Evolutionary conservation across 2,113 vertebrate species (phyloP).

Genomic region (Oostethus manadensis): DNA sequence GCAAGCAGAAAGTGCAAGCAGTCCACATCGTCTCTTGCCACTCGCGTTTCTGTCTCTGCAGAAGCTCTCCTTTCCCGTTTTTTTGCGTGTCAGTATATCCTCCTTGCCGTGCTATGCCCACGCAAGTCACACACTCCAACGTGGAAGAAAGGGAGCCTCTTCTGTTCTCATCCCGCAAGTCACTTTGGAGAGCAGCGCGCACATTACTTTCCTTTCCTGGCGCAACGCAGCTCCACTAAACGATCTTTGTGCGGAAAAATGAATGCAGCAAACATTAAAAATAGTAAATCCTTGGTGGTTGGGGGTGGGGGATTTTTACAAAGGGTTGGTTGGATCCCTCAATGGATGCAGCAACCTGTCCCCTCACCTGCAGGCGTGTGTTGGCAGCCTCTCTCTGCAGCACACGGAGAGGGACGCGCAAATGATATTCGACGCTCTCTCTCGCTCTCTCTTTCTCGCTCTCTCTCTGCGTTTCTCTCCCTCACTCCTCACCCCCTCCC

Average conservation of each 20-base stretch:
- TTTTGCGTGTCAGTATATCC: constrained; percentile 4
- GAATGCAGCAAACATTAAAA: background rate
- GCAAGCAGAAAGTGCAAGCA: constrained; percentile 34
- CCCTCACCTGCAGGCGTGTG: constrained; percentile 88
- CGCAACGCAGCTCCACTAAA: constrained; percentile 33
- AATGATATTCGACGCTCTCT: constrained; percentile 92
- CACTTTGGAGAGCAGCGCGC: constrained; percentile 24
- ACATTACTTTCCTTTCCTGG: constrained; percentile 20
- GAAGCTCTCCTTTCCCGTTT: constrained; percentile 18
- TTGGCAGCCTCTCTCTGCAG: constrained; percentile 90
- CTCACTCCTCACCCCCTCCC: constrained; percentile 44
- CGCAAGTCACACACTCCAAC: constrained; percentile 3
- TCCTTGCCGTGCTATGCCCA: background rate
- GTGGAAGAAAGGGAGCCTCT: constrained; percentile 40
- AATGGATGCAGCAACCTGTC: constrained; percentile 77
- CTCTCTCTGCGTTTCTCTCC: constrained; percentile 37
- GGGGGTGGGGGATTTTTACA: constrained; percentile 10
- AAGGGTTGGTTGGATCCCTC: constrained; percentile 38
- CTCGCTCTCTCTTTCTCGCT: constrained; percentile 52
- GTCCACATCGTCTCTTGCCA: constrained; percentile 39
- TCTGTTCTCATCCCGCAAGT: constrained; percentile 44
- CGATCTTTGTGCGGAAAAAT: background rate
- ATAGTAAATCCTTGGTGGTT: constrained; percentile 51
- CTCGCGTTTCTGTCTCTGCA: constrained; percentile 34
- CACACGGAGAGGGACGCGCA: constrained; percentile 87